Conservation (phyloP, 2,113 vertebrate genomes). For the Guaruba guarouba region DNA sequence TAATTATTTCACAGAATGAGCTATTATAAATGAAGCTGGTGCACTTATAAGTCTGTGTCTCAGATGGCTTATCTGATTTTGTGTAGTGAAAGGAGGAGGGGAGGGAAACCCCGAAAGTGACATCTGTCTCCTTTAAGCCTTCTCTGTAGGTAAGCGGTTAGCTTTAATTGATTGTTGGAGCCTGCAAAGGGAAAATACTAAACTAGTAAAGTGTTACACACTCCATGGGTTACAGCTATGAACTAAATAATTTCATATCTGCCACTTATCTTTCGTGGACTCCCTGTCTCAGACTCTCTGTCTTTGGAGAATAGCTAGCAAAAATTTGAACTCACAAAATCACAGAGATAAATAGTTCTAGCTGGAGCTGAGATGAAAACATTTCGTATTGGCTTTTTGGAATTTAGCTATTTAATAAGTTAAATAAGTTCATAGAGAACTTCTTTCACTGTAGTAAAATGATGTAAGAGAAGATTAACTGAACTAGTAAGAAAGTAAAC, state of each 20-base stretch:
- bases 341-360: background rate
- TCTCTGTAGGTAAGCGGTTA: background rate
- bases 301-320: background rate
- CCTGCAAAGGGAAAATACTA: background rate
- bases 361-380: background rate
- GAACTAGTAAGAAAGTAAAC: background rate
- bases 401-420: background rate
- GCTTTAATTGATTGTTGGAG: background rate
- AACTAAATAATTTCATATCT: background rate
- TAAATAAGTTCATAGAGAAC: background rate
- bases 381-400: background rate
- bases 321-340: background rate
- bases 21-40: background rate
- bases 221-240: background rate
- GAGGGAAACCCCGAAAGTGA: background rate
- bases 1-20: slow-evolving; percentile 4
- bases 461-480: background rate
- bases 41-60: background rate
- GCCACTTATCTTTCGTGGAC: background rate
- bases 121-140: background rate
- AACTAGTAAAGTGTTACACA: background rate
- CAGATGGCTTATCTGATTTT: background rate
- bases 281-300: background rate
- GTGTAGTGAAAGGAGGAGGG: background rate
- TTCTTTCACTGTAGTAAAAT: background rate